phyloP scores from a whole-genome alignment of 23 tunicate genomes.

The Halocynthia roretzi region DNA sequence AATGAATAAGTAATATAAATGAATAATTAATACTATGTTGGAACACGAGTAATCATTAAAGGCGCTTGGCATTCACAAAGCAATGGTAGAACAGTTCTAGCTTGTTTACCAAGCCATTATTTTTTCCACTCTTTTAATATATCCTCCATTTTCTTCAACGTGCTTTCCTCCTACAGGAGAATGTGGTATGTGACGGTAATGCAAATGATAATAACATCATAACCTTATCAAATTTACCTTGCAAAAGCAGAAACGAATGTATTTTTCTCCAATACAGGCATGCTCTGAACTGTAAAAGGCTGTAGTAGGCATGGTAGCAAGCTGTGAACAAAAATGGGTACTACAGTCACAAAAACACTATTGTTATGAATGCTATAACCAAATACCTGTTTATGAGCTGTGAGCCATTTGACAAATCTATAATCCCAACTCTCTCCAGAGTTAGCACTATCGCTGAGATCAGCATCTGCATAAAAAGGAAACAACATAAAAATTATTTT shows the following conservation, averaged over 20 bases:
- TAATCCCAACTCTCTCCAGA: slow-evolving; percentile 61
- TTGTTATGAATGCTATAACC: neutral
- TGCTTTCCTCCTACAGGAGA: slow-evolving; percentile 43
- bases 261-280: slow-evolving; percentile 45
- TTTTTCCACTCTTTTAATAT: slow-evolving; percentile 63
- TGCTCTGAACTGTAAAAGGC: slow-evolving; percentile 75
- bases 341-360: neutral
- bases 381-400: slow-evolving; percentile 50
- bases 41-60: no score
- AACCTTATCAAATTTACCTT: slow-evolving; percentile 25
- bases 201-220: neutral
- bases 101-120: neutral
- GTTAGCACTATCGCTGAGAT: slow-evolving; percentile 26
- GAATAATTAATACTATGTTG: no score
- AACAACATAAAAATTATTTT: neutral
- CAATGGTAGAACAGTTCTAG: no score
- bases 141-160: slow-evolving; percentile 46
- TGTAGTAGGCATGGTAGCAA: slow-evolving; percentile 80
- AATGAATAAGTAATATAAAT: no score
- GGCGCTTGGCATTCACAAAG: no score
- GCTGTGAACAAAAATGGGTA: neutral
- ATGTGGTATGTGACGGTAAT: neutral
- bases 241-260: slow-evolving; percentile 89
- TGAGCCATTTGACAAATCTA: slow-evolving; percentile 85
- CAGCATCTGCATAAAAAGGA: slow-evolving; percentile 27